phyloP scores from a whole-genome alignment of 2,797 vertebrate species.

The Gallinago stenura region DNA sequence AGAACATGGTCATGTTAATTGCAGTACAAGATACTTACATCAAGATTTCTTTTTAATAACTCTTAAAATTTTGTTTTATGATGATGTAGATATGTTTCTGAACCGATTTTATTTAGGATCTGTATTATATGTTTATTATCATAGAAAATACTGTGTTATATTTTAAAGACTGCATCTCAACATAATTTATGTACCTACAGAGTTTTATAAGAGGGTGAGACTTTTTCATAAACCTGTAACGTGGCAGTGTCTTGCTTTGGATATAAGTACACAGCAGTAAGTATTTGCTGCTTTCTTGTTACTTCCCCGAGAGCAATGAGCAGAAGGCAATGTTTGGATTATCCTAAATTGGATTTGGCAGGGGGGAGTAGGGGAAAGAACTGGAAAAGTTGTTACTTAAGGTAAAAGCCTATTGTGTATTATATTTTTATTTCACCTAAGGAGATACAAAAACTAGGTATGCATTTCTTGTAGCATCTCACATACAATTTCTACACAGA shows the following conservation, averaged over 20 bases:
- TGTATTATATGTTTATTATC: background rate
- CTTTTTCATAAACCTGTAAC: background rate
- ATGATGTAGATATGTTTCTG: background rate
- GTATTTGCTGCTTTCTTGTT: background rate
- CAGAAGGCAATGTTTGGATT: background rate
- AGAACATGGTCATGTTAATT: background rate
- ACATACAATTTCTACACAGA: background rate
- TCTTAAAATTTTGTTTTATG: background rate
- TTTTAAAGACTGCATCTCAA: background rate
- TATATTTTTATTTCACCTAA: background rate
- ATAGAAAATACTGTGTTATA: background rate
- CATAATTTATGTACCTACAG: background rate
- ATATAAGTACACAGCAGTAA: background rate
- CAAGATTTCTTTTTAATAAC: background rate
- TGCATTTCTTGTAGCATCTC: background rate
- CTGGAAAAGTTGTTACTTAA: background rate
- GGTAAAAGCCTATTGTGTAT: background rate
- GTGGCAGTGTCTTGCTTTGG: rapidly evolving
- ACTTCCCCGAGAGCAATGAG: background rate
- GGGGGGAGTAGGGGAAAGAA: background rate
- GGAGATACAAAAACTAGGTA: background rate
- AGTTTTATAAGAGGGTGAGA: background rate
- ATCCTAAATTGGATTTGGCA: background rate
- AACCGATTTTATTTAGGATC: background rate
- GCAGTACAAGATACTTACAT: background rate